Base-by-base conservation (phyloP, 1,140 invertebrate genomes). In the Marisa cornuarietis region DNA sequence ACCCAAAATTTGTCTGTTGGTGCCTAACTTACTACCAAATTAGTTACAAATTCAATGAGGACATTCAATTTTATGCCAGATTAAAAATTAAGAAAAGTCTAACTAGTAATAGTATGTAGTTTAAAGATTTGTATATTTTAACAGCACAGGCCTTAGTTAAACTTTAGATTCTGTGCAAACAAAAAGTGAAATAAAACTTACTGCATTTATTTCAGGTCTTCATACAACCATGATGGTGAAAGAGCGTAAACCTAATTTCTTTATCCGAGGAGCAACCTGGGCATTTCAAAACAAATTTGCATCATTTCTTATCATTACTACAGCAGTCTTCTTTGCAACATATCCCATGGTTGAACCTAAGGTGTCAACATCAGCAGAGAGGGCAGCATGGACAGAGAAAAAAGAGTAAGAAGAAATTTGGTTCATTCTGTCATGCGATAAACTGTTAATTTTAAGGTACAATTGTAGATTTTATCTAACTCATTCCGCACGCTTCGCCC, bases 341-440 rank as follows among this genome's bases (percentile, higher is more conserved):
- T 68, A 52, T 65, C 76, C 75, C 11, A 6, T 77, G 7, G 4
- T 51, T 14, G 76, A 77, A 16, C 63, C 76, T 51, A 68, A 54
- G 26, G 76, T 77, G 20, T 77, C 76, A 51, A 77, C 76, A 11
- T 68, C 76, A 31, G 54, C 1, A 20, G 76, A 77, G 22, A 77
- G 76, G 52, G 76, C 76, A 52, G 42, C 66, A 20, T 31, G 18
- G 61, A 77, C 54, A 14, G 54, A 18, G 4, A 58, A 18, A 11
- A 58, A 58, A 8, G 9, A 58, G 54, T 58, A 58, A 58, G 54
- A 18, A 58, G 0, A 58, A 58, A 42, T 42, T 42, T 42, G 31
- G 6, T 42, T 42, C 31, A 42, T 42, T 42, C 31, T 42, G 31
- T 42, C 31, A 42, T 42, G 31, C 31, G 6, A 42, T 42, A 42